Evolutionary conservation across 2,888 invertebrate species (phyloP).

Genomic region (Lepidocyrtoides sp.): DNA sequence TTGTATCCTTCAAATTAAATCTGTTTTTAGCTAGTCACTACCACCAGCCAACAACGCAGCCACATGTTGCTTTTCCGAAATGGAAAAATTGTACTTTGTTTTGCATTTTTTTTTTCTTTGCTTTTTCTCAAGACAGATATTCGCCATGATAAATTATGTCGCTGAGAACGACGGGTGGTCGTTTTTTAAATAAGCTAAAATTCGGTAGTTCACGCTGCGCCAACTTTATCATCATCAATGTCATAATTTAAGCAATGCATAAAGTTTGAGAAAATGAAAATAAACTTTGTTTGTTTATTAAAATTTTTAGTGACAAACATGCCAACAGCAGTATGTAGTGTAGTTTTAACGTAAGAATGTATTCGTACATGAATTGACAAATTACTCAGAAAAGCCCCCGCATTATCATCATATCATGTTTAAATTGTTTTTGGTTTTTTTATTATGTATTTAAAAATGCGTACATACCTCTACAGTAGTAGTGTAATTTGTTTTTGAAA

Average conservation of each 20-base stretch:
- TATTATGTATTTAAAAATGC: background rate
- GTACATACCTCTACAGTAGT: no score
- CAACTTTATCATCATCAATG: background rate
- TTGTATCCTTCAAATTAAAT: no score
- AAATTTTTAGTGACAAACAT: background rate
- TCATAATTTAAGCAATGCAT: no score
- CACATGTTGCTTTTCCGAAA: background rate
- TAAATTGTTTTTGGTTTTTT: no score
- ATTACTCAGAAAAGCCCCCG: no score
- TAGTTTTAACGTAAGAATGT: background rate
- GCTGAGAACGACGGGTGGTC: constrained; percentile 2
- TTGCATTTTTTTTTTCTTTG: no score
- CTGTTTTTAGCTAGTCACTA: no score
- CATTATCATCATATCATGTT: background rate
- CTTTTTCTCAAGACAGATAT: no score
- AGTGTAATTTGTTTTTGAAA: background rate
- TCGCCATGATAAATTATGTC: constrained; percentile 8
- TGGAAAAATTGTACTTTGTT: no score
- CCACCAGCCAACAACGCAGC: no score
- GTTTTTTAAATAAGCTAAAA: constrained; percentile 24
- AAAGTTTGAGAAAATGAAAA: background rate
- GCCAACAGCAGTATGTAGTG: background rate
- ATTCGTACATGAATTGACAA: background rate
- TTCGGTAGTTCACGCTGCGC: background rate
- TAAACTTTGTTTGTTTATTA: background rate